A percentile compares a stretch with the other conserved stretches of the same genome.
Evolutionary conservation across 2,888 invertebrate genomes (phyloP).

Genomic region (Ariolimax columbianus): DNA sequence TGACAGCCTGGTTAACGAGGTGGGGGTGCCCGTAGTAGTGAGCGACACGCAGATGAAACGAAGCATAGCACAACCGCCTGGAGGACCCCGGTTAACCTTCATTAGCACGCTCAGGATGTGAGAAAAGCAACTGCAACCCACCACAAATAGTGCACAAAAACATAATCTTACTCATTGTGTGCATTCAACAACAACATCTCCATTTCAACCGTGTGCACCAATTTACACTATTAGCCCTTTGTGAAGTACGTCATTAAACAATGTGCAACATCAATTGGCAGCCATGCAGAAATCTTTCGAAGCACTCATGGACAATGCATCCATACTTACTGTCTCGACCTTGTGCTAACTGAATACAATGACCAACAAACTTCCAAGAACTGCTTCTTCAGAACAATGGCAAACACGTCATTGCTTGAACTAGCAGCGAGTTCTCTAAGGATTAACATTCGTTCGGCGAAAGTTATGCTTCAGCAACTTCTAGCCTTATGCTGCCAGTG

Average conservation of each 20-base stretch:
- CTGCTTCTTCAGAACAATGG: background rate
- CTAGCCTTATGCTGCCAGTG: background rate
- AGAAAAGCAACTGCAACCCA: too few relatives aligned
- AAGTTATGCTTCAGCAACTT: background rate
- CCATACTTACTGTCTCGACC: background rate
- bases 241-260: conserved; percentile 1
- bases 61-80: too few relatives aligned
- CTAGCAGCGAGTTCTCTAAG: too few relatives aligned
- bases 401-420: background rate
- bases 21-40: too few relatives aligned
- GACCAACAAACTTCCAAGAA: background rate
- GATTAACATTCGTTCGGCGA: background rate
- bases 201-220: background rate
- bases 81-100: too few relatives aligned
- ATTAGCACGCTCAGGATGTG: too few relatives aligned
- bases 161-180: too few relatives aligned
- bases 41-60: too few relatives aligned
- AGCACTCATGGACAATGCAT: background rate
- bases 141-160: too few relatives aligned
- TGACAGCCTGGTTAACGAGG: too few relatives aligned
- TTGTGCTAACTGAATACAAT: background rate
- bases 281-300: background rate
- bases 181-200: too few relatives aligned
- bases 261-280: conserved; percentile 1
- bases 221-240: too few relatives aligned